These are phyloP conservation scores for Eriosoma lanigerum DNA, from an alignment of 1,140 invertebrate species.

Conservation along the genomic window DNA sequence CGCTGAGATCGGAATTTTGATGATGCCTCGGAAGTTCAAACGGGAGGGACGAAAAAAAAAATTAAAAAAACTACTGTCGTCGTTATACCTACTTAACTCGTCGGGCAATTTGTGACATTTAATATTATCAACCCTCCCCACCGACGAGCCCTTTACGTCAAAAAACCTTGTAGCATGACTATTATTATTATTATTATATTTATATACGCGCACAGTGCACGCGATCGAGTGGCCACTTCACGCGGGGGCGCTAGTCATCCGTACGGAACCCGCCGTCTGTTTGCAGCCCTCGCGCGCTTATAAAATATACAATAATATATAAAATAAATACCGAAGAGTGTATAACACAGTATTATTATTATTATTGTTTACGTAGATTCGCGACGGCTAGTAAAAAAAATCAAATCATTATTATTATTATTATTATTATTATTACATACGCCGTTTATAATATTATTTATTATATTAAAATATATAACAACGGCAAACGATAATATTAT, in stretches of 20 bases:
- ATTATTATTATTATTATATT: no score
- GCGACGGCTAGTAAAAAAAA: slow-evolving; percentile 7
- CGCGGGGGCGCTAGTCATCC: background rate
- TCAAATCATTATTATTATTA: slow-evolving; percentile 27
- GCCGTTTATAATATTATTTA: slow-evolving; percentile 36
- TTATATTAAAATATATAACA: no score
- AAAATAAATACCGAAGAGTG: no score
- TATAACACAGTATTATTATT: no score
- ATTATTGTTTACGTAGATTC: background rate
- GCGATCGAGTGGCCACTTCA: slow-evolving; percentile 20
- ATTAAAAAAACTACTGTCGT: background rate
- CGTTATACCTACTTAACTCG: background rate
- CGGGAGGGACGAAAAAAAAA: background rate
- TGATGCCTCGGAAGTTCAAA: slow-evolving; percentile 17
- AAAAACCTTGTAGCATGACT: no score
- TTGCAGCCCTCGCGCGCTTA: background rate
- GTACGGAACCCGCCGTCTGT: background rate
- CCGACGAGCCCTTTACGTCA: no score
- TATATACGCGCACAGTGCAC: no score
- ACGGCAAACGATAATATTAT: slow-evolving; percentile 34
- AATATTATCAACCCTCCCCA: background rate
- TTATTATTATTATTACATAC: slow-evolving; percentile 21
- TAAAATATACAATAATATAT: no score
- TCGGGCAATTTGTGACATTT: slow-evolving; percentile 43
- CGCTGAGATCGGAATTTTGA: slow-evolving; percentile 27